These are phyloP conservation scores for Antidorcas marsupialis DNA, from an alignment of 2,113 vertebrate genomes.

Conservation along the genomic window DNA sequence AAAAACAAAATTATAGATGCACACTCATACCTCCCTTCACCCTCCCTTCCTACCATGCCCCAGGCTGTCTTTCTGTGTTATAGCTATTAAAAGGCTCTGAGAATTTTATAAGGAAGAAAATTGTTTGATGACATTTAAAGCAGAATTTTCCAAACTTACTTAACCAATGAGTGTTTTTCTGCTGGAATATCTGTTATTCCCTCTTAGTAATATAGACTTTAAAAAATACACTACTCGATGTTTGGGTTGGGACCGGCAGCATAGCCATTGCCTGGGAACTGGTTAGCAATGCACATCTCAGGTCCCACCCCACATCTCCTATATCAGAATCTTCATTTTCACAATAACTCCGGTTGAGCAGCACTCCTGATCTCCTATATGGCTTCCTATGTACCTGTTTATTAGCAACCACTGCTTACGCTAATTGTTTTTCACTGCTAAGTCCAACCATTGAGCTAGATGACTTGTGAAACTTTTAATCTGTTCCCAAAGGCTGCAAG, in stretches of 20 bases:
- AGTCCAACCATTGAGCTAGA: not conserved
- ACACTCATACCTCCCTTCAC: accelerated
- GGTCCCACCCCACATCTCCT: not conserved
- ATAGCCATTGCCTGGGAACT: not conserved
- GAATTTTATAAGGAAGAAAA: not conserved
- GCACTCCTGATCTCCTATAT: not conserved
- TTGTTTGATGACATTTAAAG: not conserved
- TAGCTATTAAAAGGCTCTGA: not conserved
- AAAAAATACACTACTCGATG: not conserved
- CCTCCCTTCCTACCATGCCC: accelerated
- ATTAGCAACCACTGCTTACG: not conserved
- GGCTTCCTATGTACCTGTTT: not conserved
- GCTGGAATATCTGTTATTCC: not conserved
- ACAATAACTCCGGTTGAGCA: not conserved
- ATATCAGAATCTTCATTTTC: not conserved
- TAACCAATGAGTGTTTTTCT: not conserved
- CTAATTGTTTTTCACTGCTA: not conserved
- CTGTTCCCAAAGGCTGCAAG: not conserved
- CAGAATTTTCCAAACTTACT: not conserved
- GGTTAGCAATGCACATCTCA: not conserved
- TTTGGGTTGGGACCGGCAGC: not conserved
- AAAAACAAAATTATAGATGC: not conserved
- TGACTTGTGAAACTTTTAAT: not conserved
- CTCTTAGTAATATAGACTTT: not conserved
- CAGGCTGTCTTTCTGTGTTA: not conserved